phyloP scores from a whole-genome alignment of 2,797 vertebrate genomes.

The Phalloptychus januarius region DNA sequence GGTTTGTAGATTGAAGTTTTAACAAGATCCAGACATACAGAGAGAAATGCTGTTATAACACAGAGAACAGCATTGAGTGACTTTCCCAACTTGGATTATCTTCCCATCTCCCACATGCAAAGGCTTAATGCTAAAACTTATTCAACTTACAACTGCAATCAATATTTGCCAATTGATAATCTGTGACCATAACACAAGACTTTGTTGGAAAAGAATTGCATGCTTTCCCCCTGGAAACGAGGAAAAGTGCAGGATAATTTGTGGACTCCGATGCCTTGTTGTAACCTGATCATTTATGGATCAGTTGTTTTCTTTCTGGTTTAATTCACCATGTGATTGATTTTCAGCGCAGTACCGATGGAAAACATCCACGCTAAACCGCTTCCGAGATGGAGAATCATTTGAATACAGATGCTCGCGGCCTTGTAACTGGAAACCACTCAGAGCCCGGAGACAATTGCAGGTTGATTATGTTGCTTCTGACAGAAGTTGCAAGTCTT shows the following conservation, averaged over 20 bases:
- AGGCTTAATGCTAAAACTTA: constrained; percentile 21
- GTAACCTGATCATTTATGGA: constrained; percentile 89
- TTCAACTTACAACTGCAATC: constrained; percentile 34
- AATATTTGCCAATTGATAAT: constrained; percentile 44
- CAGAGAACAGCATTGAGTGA: background rate
- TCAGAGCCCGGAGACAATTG: constrained; percentile 84
- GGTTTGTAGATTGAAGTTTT: constrained; percentile 1
- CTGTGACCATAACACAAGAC: constrained; percentile 67
- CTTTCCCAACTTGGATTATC: constrained; percentile 18
- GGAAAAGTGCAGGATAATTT: constrained; percentile 80
- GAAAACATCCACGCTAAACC: constrained; percentile 79
- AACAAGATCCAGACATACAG: background rate
- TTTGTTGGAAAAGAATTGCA: constrained; percentile 68
- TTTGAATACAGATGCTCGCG: constrained; percentile 80
- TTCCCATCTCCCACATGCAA: constrained; percentile 34
- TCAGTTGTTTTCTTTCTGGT: constrained; percentile 87
- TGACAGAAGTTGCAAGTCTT: constrained; percentile 81
- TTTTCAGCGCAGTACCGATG: constrained; percentile 82
- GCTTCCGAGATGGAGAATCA: constrained; percentile 81
- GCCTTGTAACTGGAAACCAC: constrained; percentile 78
- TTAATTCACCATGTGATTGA: constrained; percentile 91
- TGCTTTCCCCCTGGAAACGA: constrained; percentile 63
- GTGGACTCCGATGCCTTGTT: constrained; percentile 73
- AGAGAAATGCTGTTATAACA: background rate
- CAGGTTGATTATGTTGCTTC: constrained; percentile 84